Evolutionary conservation across 2,113 vertebrate genomes (phyloP), one percentile per base, ranked within the genome.

Genomic region (Nibea coibor): DNA sequence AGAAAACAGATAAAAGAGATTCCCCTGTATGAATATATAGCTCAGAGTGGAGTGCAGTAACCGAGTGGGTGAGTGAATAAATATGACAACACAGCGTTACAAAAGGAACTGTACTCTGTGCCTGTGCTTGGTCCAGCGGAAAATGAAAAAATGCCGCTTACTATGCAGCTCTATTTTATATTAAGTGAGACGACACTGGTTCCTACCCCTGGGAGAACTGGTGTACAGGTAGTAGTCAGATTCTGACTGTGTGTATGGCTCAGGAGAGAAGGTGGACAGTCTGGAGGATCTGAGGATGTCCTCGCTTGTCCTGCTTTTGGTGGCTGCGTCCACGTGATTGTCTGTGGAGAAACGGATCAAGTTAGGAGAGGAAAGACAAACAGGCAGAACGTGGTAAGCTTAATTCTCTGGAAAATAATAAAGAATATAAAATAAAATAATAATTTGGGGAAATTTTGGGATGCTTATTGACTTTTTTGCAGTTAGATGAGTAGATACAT

Each of bases 221-320:
- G 95, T 93, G 89, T 96, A 97, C 35, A 96, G 95, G 95, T 96
- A 99, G 88, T 96, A 99, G 51, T 99, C 96, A 0, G 96, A 95
- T 87, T 97, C 97, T 0, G 96, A 93, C 80, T 96, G 96, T 82
- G 96, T 94, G 94, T 97, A 99, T 1, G 96, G 96, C 80, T 98
- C 97, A 0, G 97, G 97, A 0, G 97, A 97, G 91, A 97, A 97
- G 88, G 95, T 96, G 79, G 97, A 96, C 64, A 98, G 97, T 87
- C 96, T 96, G 89, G 97, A 97, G 15, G 96, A 95, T 82, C 97
- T 96, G 4, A 97, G 93, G 22, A 99, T 97, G 91, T 99, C 97
- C 89, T 99, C 98, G 0, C 98, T 99, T 81, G 98, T 99, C 96
- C 97, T 97, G 94, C 98, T 99, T 89, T 99, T 99, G 0, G 96